phyloP scores from a whole-genome alignment of 1,140 invertebrate genomes.

The Drosophila sp. region DNA sequence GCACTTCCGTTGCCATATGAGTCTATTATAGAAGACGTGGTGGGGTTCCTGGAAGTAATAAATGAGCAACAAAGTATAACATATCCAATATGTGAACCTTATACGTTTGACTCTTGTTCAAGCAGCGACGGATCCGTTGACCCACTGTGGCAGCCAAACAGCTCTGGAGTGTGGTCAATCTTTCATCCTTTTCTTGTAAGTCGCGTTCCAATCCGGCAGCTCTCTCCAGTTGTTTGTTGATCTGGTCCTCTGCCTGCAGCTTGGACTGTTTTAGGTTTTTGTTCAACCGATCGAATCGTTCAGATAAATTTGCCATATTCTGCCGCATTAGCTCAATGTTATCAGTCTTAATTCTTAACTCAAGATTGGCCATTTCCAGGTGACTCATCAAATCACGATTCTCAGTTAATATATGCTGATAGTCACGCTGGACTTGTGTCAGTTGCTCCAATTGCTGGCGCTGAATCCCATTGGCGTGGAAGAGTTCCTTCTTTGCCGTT shows the following conservation, averaged over 20 bases:
- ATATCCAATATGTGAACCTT: constrained; percentile 62
- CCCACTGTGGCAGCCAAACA: constrained; percentile 72
- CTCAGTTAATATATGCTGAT: constrained; percentile 34
- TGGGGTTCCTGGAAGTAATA: constrained; percentile 61
- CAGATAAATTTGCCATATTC: constrained; percentile 5
- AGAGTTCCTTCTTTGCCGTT: constrained; percentile 47
- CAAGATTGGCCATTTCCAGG: constrained; percentile 19
- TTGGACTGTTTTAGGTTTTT: constrained; percentile 28
- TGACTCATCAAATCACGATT: constrained; percentile 45
- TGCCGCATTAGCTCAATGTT: constrained; percentile 34
- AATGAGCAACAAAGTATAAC: constrained; percentile 68
- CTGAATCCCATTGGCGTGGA: constrained; percentile 38
- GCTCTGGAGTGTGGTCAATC: constrained; percentile 53
- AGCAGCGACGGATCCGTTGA: constrained; percentile 63
- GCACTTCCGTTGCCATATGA: not conserved
- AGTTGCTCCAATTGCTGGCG: constrained; percentile 48
- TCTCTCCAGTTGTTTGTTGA: constrained; percentile 44
- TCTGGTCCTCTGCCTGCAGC: constrained; percentile 31
- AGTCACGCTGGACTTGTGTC: constrained; percentile 41
- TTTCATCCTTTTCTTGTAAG: constrained; percentile 38
- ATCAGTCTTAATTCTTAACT: constrained; percentile 26
- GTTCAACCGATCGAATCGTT: constrained; percentile 5
- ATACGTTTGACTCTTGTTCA: constrained; percentile 49
- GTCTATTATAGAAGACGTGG: constrained; percentile 29
- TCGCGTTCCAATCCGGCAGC: constrained; percentile 26